A percentile compares a stretch with the other conserved stretches of the same genome.
Evolutionary conservation across 2,113 vertebrate species (phyloP).

Genomic region (Chionodraco myersi): DNA sequence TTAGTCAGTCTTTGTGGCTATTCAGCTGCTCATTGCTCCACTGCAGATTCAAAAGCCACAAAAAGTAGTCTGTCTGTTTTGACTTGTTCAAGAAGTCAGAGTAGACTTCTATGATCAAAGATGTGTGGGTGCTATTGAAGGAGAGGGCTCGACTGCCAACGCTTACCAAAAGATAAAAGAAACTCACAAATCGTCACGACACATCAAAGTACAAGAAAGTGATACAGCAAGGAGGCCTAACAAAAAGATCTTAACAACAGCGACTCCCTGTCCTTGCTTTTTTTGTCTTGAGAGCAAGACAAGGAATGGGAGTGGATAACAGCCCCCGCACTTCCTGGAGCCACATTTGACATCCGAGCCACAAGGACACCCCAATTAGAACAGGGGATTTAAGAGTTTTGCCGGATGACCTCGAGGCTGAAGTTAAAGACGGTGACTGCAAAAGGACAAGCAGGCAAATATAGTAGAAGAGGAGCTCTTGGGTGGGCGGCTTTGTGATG

Average conservation of each 20-base stretch:
- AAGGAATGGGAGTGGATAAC: not conserved
- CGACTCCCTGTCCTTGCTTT: constrained; percentile 20
- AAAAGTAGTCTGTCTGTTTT: not conserved
- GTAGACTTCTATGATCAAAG: not conserved
- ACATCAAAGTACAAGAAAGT: constrained; percentile 31
- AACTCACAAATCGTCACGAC: constrained; percentile 33
- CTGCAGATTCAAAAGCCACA: no score
- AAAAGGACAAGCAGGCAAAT: constrained; percentile 4
- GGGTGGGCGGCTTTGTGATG: no score
- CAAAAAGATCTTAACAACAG: constrained; percentile 24
- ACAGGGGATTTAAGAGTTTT: not conserved
- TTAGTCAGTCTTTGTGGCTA: no score
- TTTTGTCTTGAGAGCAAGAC: constrained; percentile 5
- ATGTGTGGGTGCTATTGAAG: constrained; percentile 4
- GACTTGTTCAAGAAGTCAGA: not conserved
- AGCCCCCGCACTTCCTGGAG: not conserved
- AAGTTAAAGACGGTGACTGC: not conserved
- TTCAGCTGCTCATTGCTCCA: no score
- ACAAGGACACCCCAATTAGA: not conserved
- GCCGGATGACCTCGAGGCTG: not conserved
- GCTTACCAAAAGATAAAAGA: constrained; percentile 43
- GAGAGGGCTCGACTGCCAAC: constrained; percentile 1
- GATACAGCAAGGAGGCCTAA: constrained; percentile 23
- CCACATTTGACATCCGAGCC: not conserved
- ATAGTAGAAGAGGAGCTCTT: constrained; percentile 7